Evolutionary conservation across 2,113 vertebrate genomes (phyloP), one percentile per base, ranked within the genome.

Genomic region (Pogonocichla stellata): DNA sequence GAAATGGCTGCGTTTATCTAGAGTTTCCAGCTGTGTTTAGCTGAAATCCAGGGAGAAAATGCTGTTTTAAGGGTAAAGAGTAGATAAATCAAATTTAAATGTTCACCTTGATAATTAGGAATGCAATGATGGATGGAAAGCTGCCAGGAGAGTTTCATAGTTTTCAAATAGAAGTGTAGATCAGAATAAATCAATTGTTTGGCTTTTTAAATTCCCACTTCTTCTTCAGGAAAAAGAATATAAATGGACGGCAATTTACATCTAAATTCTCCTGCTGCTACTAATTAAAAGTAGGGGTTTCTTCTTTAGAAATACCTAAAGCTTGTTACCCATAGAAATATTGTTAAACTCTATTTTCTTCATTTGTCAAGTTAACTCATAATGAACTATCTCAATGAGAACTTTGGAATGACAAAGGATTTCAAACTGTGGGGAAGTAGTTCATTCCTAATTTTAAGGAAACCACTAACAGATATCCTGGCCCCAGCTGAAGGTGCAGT

Each of bases 1-100:
- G 81, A 96, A 98, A 97, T 97, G 97, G 93, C 92, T 93, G 93
- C 81, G n/a, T 98, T 99, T 99, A 99, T 99, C 98, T 98, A 84
- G 95, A 89, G 74, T 98, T 97, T 98, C 97, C 99, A 98, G 98
- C 98, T 98, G 98, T 96, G 97, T 97, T 97, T 97, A 97, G 91
- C 96, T 98, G 95, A 96, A 98, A 97, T 98, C 97, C 96, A 97
- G 82, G 73, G 95, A 98, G 92, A 96, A 97, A 97, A 84, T 96
- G 91, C 80, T 94, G 92, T 93, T 97, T 95, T 95, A 95, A 97
- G 97, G 78, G 91, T 95, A 91, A 91, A 94, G 71, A 92, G 72
- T 85, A 96, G 89, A 85, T 95, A 97, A 96, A 96, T 85, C 62
- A 96, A 97, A 95, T 96, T 96, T 93, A 94, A 93, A 75, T 90